These are phyloP conservation scores for Anoplophora glabripennis DNA, from an alignment of 1,140 invertebrate genomes.

Conservation along the genomic window DNA sequence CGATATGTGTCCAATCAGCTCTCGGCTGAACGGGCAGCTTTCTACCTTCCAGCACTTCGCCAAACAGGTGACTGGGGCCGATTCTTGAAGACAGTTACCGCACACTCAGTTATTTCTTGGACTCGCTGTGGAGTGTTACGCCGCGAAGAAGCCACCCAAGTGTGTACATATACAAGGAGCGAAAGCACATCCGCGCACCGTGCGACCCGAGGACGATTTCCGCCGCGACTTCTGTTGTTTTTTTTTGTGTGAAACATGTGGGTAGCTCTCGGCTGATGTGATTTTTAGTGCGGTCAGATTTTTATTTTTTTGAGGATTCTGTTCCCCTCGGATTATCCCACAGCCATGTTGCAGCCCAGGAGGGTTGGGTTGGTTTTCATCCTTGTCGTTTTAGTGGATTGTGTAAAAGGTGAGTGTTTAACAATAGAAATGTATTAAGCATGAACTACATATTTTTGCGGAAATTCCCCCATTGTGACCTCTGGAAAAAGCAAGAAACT, in stretches of 20 bases:
- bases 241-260: neutral
- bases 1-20: slow-evolving; percentile 9
- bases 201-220: no score
- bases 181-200: no score
- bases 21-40: slow-evolving; percentile 6
- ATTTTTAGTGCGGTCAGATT: neutral
- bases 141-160: no score
- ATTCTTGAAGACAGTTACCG: slow-evolving; percentile 13
- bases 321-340: slow-evolving; percentile 2
- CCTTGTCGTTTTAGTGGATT: slow-evolving; percentile 9
- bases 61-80: slow-evolving; percentile 12
- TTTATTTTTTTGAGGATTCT: neutral
- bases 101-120: slow-evolving; percentile 16
- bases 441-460: no score
- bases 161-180: no score
- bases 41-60: slow-evolving; percentile 13
- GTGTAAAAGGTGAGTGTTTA: slow-evolving; percentile 1
- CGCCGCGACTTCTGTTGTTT: no score
- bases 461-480: no score
- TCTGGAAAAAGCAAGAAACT: no score
- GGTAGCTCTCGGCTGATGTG: neutral
- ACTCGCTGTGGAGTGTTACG: slow-evolving; percentile 1
- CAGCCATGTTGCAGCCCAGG: slow-evolving; percentile 8
- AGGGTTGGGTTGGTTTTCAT: neutral
- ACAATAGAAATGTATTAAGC: no score